phyloP scores from a whole-genome alignment of 2,113 vertebrate species.

The Astatoreochromis straeleni region DNA sequence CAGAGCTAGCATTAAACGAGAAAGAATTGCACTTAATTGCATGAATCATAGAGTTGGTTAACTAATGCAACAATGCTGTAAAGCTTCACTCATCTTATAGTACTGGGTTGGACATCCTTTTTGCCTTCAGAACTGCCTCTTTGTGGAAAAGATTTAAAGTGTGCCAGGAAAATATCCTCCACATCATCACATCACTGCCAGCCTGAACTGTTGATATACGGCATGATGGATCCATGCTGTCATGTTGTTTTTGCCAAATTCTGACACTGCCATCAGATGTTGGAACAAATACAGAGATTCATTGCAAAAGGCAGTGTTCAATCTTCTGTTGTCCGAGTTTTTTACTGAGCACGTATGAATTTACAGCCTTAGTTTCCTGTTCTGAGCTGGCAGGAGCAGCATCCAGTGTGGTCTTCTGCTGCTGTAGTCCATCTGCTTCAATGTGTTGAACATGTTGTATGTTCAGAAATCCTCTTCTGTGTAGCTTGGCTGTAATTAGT shows the following conservation, averaged over 20 bases:
- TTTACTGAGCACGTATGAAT: not conserved
- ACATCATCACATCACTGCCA: not conserved
- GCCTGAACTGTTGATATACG: not conserved
- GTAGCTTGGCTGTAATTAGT: not conserved
- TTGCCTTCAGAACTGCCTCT: not conserved
- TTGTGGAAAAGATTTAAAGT: not conserved
- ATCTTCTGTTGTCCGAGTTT: accelerated
- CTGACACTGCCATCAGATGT: not conserved
- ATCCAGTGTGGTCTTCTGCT: not conserved
- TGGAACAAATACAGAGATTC: not conserved
- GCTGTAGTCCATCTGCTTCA: not conserved
- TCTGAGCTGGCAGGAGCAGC: not conserved
- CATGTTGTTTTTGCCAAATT: not conserved
- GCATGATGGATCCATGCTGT: not conserved
- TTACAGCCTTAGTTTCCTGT: not conserved
- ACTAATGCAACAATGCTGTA: not conserved
- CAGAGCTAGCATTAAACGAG: not conserved
- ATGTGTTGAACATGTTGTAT: not conserved
- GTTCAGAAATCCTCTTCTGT: not conserved
- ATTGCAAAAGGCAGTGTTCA: not conserved
- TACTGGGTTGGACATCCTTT: not conserved
- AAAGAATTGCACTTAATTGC: not conserved
- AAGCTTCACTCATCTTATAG: not conserved
- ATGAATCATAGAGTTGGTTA: not conserved
- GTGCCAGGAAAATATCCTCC: not conserved